Conservation (phyloP, 92 coral and sea anemone species). For the Porites divaricata region DNA sequence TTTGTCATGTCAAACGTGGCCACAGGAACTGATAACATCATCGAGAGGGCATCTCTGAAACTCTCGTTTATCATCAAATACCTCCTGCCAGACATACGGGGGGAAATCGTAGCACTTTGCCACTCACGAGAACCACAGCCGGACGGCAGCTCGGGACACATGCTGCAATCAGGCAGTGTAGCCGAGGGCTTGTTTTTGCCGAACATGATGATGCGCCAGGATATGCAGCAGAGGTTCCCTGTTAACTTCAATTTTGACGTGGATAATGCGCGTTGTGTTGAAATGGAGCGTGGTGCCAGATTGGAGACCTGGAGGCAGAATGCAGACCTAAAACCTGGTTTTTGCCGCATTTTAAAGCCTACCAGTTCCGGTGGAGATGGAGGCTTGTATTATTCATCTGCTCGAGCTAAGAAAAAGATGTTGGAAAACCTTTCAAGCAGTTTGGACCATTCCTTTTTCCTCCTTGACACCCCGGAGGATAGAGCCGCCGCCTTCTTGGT, state of each 20-base stretch:
- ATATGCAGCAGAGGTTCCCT: background rate
- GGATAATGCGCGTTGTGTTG: slow-evolving; percentile 9
- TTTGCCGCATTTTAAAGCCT: slow-evolving; percentile 13
- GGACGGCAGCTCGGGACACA: slow-evolving; percentile 4
- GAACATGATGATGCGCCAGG: slow-evolving; percentile 17
- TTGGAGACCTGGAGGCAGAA: slow-evolving; percentile 34
- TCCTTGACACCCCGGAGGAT: slow-evolving; percentile 26
- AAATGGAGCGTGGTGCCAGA: background rate
- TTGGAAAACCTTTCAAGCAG: background rate
- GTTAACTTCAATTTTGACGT: background rate
- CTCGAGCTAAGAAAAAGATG: slow-evolving; percentile 15
- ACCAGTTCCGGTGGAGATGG: background rate
- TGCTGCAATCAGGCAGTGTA: slow-evolving; percentile 21
- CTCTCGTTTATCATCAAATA: slow-evolving; percentile 34
- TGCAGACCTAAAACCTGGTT: slow-evolving; percentile 14
- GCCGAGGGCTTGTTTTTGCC: slow-evolving; percentile 35
- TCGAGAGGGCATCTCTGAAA: background rate
- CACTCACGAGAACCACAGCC: slow-evolving; percentile 6
- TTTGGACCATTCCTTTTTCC: background rate
- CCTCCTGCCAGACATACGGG: slow-evolving; percentile 21
- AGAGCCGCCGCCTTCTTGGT: slow-evolving; percentile 20
- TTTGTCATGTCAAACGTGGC: no score
- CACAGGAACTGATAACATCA: no score
- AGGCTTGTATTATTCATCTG: slow-evolving; percentile 15
- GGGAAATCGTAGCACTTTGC: background rate